These are phyloP conservation scores for Melieria picta DNA, from an alignment of 2,888 invertebrate genomes.

Conservation along the genomic window DNA sequence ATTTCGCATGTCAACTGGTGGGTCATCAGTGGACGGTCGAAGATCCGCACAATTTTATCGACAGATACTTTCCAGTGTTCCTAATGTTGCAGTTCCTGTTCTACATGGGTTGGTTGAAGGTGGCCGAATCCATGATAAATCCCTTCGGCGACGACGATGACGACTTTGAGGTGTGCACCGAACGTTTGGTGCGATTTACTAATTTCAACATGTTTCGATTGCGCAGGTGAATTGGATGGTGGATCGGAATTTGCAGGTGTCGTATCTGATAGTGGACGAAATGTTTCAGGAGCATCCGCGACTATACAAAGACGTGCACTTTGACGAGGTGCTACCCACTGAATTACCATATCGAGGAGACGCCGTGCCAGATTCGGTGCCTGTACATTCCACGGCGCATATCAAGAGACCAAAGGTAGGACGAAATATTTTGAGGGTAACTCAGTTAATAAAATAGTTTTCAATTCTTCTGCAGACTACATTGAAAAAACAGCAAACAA, in stretches of 20 bases:
- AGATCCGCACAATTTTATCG: constrained; percentile 68
- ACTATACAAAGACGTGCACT: constrained; percentile 85
- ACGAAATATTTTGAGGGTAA: too few species aligned
- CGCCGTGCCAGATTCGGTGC: constrained; percentile 81
- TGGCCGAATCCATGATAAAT: constrained; percentile 88
- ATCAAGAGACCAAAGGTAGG: too few species aligned
- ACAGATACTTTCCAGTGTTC: constrained; percentile 87
- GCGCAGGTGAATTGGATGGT: constrained; percentile 85
- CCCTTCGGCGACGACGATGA: constrained; percentile 92
- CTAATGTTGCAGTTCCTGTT: constrained; percentile 86
- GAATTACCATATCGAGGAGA: constrained; percentile 82
- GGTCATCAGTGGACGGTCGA: constrained; percentile 85
- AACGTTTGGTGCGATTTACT: too few species aligned
- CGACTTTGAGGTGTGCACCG: constrained; percentile 76
- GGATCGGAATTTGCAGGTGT: constrained; percentile 81
- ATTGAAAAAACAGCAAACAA: too few species aligned
- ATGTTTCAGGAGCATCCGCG: constrained; percentile 93
- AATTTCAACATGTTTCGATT: too few species aligned
- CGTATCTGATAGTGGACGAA: constrained; percentile 90
- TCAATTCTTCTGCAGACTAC: too few species aligned
- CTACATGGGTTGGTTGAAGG: constrained; percentile 91
- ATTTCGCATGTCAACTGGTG: constrained; percentile 85
- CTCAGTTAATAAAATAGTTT: too few species aligned
- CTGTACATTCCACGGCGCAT: constrained; percentile 81
- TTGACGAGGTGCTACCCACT: constrained; percentile 87